phyloP scores from a whole-genome alignment of 1,140 invertebrate species.

The Drosophila sechellia region DNA sequence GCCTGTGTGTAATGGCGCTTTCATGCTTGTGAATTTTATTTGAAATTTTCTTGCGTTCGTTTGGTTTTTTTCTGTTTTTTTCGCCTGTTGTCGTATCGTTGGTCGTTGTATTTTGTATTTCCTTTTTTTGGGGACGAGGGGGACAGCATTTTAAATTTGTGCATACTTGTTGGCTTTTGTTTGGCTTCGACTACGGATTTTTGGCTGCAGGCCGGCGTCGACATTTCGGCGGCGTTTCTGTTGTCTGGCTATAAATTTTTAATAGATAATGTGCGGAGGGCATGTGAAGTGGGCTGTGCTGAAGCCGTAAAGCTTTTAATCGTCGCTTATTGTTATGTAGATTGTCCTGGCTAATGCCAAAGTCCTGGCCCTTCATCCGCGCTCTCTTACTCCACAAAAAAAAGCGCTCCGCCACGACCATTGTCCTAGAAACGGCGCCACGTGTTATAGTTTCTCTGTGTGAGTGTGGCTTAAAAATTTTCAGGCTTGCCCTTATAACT shows the following conservation, averaged over 20 bases:
- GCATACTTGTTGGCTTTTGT: slow-evolving; percentile 80
- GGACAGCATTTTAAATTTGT: slow-evolving; percentile 75
- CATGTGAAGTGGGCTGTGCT: slow-evolving; percentile 70
- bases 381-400: neutral
- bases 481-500: slow-evolving; percentile 53
- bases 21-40: slow-evolving; percentile 81
- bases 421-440: slow-evolving; percentile 28
- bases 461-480: slow-evolving; percentile 31
- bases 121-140: slow-evolving; percentile 14
- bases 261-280: slow-evolving; percentile 78
- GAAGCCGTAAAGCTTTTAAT: slow-evolving; percentile 77
- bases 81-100: slow-evolving; percentile 47
- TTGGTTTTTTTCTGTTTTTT: slow-evolving; percentile 18
- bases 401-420: neutral
- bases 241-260: slow-evolving; percentile 78
- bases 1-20: slow-evolving; percentile 75
- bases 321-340: slow-evolving; percentile 81
- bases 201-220: slow-evolving; percentile 51
- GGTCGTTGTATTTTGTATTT: slow-evolving; percentile 15
- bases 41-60: slow-evolving; percentile 79
- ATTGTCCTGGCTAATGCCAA: slow-evolving; percentile 72
- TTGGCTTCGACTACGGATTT: slow-evolving; percentile 42
- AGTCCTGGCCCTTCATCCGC: neutral
- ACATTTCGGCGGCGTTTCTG: slow-evolving; percentile 64
- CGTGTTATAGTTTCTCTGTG: slow-evolving; percentile 27